These are phyloP conservation scores for Hestina assimilis DNA, from an alignment of 1,140 invertebrate genomes.

Conservation along the genomic window DNA sequence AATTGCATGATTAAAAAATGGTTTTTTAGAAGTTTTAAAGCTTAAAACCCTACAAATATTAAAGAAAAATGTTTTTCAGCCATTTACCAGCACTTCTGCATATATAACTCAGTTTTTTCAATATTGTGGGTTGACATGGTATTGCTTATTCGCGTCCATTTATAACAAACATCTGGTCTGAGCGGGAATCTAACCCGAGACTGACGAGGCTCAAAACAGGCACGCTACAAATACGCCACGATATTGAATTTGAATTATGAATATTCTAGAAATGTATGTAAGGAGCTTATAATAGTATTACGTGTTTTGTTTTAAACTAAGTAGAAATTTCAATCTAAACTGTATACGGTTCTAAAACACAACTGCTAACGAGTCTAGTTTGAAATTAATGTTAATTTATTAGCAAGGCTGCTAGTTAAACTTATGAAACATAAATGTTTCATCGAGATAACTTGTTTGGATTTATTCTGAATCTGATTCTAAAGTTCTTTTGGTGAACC, in stretches of 20 bases:
- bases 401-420: slow-evolving; percentile 1
- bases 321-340: neutral
- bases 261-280: neutral
- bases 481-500: neutral
- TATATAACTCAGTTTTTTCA: too few species aligned
- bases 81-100: too few species aligned
- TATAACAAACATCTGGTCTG: too few species aligned
- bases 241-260: neutral
- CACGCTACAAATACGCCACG: too few species aligned
- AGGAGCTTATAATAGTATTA: neutral
- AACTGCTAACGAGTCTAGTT: slow-evolving; percentile 3
- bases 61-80: too few species aligned
- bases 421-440: slow-evolving; percentile 6
- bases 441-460: neutral
- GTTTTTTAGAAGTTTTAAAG: too few species aligned
- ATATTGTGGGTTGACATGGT: too few species aligned
- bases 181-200: too few species aligned
- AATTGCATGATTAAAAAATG: too few species aligned
- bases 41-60: too few species aligned
- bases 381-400: slow-evolving; percentile 11
- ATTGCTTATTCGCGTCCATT: too few species aligned
- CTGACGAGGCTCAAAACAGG: too few species aligned
- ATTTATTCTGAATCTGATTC: neutral
- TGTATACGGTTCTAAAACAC: neutral
- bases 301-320: neutral